Conservation (phyloP, 1,140 invertebrate species). For the Zaprionus africanus region DNA sequence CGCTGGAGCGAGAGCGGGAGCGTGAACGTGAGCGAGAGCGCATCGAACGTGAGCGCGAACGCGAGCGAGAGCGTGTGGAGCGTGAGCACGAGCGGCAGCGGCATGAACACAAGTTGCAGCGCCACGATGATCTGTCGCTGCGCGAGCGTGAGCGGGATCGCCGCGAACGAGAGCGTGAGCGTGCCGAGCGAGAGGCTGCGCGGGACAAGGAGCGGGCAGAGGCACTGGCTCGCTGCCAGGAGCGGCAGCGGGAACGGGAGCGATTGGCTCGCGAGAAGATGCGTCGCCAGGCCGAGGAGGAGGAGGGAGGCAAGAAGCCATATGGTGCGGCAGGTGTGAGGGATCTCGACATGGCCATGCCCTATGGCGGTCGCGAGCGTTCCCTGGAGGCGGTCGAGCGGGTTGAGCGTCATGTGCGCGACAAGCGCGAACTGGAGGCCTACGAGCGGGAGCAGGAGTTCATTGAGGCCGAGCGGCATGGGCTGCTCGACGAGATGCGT, state of each 20-base stretch:
- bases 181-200: slow-evolving; percentile 85
- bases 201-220: slow-evolving; percentile 87
- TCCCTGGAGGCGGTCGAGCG: slow-evolving; percentile 72
- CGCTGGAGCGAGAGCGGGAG: slow-evolving; percentile 67
- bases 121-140: slow-evolving; percentile 73
- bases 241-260: slow-evolving; percentile 87
- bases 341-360: slow-evolving; percentile 68
- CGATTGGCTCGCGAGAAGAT: slow-evolving; percentile 85
- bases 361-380: slow-evolving; percentile 72
- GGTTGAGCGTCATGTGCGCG: slow-evolving; percentile 52
- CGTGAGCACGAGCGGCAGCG: slow-evolving; percentile 64
- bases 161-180: slow-evolving; percentile 78
- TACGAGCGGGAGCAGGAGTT: slow-evolving; percentile 80
- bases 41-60: slow-evolving; percentile 83
- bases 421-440: slow-evolving; percentile 67
- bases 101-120: slow-evolving; percentile 60
- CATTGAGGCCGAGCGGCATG: slow-evolving; percentile 68
- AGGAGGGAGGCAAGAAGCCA: slow-evolving; percentile 60
- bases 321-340: slow-evolving; percentile 52
- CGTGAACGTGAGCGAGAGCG: slow-evolving; percentile 63
- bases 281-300: slow-evolving; percentile 84
- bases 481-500: slow-evolving; percentile 69
- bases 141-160: slow-evolving; percentile 85
- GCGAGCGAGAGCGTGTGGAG: slow-evolving; percentile 85
- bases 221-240: slow-evolving; percentile 86